Percentiles rank a stretch among this genome's conserved stretches.
Evolutionary conservation across 2,113 vertebrate species (phyloP).

Genomic region (Potamarius usumacintae): DNA sequence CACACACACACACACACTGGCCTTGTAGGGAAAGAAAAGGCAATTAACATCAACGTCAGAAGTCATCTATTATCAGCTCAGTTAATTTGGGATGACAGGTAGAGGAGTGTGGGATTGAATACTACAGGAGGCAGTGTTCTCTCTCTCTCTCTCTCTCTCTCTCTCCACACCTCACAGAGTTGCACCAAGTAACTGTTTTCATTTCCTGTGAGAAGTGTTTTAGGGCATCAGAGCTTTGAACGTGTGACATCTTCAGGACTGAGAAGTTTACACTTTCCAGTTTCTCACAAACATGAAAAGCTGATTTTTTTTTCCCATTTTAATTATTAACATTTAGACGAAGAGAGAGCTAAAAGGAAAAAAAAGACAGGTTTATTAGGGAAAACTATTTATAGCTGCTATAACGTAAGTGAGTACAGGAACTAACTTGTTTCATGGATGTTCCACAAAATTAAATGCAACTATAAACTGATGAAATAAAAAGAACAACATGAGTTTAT

Average conservation of each 20-base stretch:
- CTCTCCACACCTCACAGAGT: background rate
- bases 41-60: constrained; percentile 78
- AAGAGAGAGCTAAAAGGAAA: too few relatives aligned
- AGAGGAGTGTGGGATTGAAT: constrained; percentile 55
- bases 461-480: background rate
- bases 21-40: constrained; percentile 61
- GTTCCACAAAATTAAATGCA: background rate
- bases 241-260: background rate
- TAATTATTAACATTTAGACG: background rate
- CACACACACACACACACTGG: constrained; percentile 13
- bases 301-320: background rate
- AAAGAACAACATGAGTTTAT: background rate
- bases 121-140: constrained; percentile 17
- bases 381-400: background rate
- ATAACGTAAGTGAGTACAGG: background rate
- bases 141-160: background rate
- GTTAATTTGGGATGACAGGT: constrained; percentile 74
- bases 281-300: background rate
- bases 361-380: background rate
- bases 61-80: constrained; percentile 70
- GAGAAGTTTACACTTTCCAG: background rate
- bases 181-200: background rate
- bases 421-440: background rate
- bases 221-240: background rate
- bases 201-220: background rate